Percentiles rank a stretch among this genome's conserved stretches.
These are phyloP conservation scores for Mastigias papua DNA, from an alignment of 30 jellyfish, hydroid and myxozoan species.

Conservation along the genomic window DNA sequence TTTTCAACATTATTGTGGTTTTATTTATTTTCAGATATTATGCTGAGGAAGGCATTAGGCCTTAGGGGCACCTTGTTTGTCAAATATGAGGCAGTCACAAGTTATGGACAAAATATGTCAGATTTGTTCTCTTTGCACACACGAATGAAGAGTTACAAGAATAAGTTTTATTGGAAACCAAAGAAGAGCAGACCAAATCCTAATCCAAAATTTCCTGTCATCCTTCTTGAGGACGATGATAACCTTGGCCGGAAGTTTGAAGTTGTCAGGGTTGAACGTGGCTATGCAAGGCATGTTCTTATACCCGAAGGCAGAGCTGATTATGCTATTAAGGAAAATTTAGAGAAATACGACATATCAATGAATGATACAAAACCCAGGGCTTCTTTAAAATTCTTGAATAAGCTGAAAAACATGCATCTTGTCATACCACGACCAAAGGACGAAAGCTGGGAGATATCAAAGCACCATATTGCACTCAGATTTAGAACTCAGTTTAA, in stretches of 20 bases:
- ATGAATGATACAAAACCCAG: slow-evolving; percentile 17
- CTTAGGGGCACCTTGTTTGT: neutral
- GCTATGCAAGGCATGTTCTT: slow-evolving; percentile 73
- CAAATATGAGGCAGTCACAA: neutral
- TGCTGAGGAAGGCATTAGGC: neutral
- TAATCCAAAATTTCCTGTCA: slow-evolving; percentile 76
- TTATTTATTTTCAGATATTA: neutral
- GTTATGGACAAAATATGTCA: neutral
- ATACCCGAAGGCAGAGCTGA: slow-evolving; percentile 75
- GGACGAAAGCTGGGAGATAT: slow-evolving; percentile 72
- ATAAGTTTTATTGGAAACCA: slow-evolving; percentile 75
- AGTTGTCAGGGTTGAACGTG: slow-evolving; percentile 77
- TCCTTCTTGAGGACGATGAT: slow-evolving; percentile 71
- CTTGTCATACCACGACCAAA: slow-evolving; percentile 42
- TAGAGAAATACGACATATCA: slow-evolving; percentile 43
- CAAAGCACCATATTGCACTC: slow-evolving; percentile 66
- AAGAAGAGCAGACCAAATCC: slow-evolving; percentile 45
- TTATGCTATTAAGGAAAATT: slow-evolving; percentile 70
- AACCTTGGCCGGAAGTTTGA: slow-evolving; percentile 75
- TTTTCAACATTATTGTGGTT: no score
- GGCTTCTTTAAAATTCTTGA: slow-evolving; percentile 62
- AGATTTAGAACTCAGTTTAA: slow-evolving; percentile 25
- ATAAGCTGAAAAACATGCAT: slow-evolving; percentile 42
- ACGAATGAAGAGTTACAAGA: slow-evolving; percentile 49
- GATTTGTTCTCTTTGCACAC: neutral